Evolutionary conservation across 2,113 vertebrate species (phyloP).

Genomic region (Hydropotes inermis): DNA sequence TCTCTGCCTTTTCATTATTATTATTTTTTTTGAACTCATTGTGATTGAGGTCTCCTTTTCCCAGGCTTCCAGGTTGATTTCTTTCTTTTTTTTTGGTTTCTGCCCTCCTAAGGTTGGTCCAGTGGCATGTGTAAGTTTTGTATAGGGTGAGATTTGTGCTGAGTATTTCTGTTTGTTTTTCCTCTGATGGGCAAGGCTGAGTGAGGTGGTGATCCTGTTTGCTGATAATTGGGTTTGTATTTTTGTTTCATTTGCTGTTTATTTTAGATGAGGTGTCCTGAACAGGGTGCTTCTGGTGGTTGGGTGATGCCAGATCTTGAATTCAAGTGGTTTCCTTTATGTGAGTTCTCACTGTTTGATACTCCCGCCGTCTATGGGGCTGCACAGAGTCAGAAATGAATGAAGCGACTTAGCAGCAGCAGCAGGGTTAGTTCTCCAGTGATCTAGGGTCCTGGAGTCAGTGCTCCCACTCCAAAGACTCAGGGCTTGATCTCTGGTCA

Average conservation of each 20-base stretch:
- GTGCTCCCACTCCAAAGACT: not conserved
- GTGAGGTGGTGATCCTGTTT: not conserved
- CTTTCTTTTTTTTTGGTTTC: not conserved
- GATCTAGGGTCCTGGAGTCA: not conserved
- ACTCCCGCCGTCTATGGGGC: not conserved
- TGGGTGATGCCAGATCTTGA: not conserved
- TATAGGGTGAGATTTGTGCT: not conserved
- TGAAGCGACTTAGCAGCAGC: no score
- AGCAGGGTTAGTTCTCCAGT: not conserved
- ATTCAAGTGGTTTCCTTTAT: not conserved
- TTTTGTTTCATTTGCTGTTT: not conserved
- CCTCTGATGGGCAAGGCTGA: not conserved
- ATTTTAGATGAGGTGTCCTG: not conserved
- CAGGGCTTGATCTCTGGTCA: not conserved
- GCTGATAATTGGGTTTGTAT: not conserved
- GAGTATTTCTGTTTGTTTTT: not conserved
- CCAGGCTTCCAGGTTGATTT: not conserved
- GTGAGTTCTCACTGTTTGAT: not conserved
- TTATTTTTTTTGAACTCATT: no score
- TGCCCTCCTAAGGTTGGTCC: not conserved
- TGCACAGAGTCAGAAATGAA: no score
- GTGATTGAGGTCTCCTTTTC: not conserved
- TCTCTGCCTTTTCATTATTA: not conserved
- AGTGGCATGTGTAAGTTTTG: not conserved
- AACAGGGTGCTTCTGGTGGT: not conserved